Base-by-base conservation (phyloP, 23 tunicate species). In the Trididemnum miniatum region DNA sequence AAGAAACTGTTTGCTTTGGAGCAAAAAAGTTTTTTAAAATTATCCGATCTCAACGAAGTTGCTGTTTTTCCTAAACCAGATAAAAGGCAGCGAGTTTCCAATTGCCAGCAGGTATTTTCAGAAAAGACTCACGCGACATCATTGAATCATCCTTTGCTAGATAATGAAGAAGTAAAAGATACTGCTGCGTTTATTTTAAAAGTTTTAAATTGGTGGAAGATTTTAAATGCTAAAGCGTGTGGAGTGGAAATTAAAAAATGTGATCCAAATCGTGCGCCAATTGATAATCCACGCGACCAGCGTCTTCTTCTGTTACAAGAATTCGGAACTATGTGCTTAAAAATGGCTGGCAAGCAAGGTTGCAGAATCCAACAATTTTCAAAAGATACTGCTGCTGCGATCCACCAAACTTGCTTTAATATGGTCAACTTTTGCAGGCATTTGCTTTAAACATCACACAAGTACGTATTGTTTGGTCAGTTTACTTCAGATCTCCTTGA, bases 141-240 rank as follows among this genome's bases (percentile, higher is more conserved):
- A 29, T 39, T 73, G 59, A 73, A n/a, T 2, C 79, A 73, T 73
- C 79, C 79, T 27, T 38, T 23, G 7, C 15, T 37, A 26, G 27
- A 37, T 37, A 73, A 4, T 15, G 59, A 20, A 4, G 59, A 73
- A 73, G 79, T 38, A 20, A 38, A 73, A 39, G 79, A 39, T 24
- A 73, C 59, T 38, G 59, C 79, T 38, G 79, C 27, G 2, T 73
- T 73, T 67, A 69, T 69, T 32, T 2, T 37, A 1, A 37, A 22
- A 38, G 79, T 39, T 9, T n/a, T 73, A 3, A 73, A 5, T 22
- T 73, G 57, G 79, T 73, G 59, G 59, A 73, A 73, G 20, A 73
- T 73, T 20, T 20, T 73, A 39, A 73, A 39, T 39, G 59, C 38
- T 2, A 73, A 73, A 73, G 30, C 59, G 7, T 26, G 5, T 1